Evolutionary conservation across 2,113 vertebrate species (phyloP).

Genomic region (Amphilophus citrinellus): DNA sequence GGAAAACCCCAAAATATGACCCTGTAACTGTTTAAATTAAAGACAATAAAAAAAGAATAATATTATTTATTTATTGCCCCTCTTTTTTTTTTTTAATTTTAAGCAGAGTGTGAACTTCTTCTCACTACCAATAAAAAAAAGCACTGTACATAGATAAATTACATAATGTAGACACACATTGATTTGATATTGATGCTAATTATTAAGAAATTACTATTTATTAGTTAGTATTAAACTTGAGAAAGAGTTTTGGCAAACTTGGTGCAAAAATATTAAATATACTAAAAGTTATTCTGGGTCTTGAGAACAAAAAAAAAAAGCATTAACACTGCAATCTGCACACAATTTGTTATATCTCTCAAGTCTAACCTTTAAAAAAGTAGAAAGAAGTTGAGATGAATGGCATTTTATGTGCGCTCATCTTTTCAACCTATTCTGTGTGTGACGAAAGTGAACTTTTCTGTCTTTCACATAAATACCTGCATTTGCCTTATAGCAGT

Average conservation of each 20-base stretch:
- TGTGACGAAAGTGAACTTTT: conserved; percentile 59
- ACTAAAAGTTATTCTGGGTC: neutral
- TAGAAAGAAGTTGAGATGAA: conserved; percentile 36
- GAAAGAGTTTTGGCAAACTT: neutral
- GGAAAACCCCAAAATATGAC: neutral
- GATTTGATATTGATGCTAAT: neutral
- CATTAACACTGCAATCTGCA: neutral
- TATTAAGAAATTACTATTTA: neutral
- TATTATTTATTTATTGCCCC: neutral
- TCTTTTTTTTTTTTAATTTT: neutral
- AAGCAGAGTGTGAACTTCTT: neutral
- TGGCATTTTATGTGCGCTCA: conserved; percentile 1
- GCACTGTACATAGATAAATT: neutral
- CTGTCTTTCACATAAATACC: conserved; percentile 57
- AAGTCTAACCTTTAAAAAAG: conserved; percentile 53
- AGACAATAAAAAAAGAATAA: neutral
- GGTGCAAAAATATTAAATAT: neutral
- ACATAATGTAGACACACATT: neutral
- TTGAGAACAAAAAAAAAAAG: neutral
- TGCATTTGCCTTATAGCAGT: conserved; percentile 36
- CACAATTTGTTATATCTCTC: conserved; percentile 13
- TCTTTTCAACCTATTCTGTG: conserved; percentile 34
- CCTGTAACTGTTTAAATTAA: neutral
- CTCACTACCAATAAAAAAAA: too few species aligned
- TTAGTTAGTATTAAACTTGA: neutral